Conservation (phyloP, 2,113 vertebrate genomes). For the Ochotona curzoniae region DNA sequence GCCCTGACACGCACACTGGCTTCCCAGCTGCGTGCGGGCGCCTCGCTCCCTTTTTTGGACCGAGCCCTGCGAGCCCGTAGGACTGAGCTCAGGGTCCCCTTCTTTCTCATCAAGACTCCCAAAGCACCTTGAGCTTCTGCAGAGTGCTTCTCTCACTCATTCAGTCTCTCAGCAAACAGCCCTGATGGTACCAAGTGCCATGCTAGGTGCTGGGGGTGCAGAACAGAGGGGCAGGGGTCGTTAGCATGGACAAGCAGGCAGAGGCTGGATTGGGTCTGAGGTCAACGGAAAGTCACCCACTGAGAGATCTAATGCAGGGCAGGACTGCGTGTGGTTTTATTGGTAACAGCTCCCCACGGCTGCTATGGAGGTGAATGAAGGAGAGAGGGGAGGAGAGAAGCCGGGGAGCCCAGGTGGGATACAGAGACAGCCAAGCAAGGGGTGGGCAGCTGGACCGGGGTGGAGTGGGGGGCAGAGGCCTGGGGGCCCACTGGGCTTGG, state of each 20-base stretch:
- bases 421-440: not conserved
- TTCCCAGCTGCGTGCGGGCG: not conserved
- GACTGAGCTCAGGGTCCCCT: not conserved
- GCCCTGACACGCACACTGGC: too few species aligned
- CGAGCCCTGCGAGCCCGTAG: not conserved
- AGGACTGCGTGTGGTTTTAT: not conserved
- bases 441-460: accelerated
- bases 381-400: not conserved
- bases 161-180: not conserved
- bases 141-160: not conserved
- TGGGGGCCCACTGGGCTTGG: not conserved
- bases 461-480: not conserved
- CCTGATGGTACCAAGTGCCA: not conserved
- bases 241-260: not conserved
- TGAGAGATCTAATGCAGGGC: not conserved
- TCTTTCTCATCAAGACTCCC: not conserved
- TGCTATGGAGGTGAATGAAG: not conserved
- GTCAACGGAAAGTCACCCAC: not conserved
- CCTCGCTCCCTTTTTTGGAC: not conserved
- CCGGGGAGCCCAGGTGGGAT: not conserved
- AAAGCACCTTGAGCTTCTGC: accelerated
- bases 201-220: not conserved
- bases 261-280: not conserved
- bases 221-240: not conserved
- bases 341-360: not conserved